Evolutionary conservation across 1,140 invertebrate species (phyloP).

Genomic region (Augochlora pura): DNA sequence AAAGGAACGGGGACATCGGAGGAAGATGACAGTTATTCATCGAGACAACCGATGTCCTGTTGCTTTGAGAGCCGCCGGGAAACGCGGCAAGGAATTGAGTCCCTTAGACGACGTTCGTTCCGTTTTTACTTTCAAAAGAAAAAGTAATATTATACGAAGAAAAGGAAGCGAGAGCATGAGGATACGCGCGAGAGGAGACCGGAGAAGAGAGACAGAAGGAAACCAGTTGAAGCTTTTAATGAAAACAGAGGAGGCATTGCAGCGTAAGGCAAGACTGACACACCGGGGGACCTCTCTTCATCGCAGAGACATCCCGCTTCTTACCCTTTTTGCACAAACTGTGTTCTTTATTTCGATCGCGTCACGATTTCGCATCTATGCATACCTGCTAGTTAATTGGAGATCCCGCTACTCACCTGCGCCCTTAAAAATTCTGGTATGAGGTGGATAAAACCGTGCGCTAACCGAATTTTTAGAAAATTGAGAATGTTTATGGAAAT

Average conservation of each 20-base stretch:
- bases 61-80: slow-evolving; percentile 26
- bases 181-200: not conserved
- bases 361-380: slow-evolving; percentile 30
- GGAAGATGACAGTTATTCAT: slow-evolving; percentile 35
- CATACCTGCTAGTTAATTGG: slow-evolving; percentile 54
- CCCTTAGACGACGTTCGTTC: slow-evolving; percentile 52
- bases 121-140: slow-evolving; percentile 52
- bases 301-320: slow-evolving; percentile 29
- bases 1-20: not conserved
- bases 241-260: slow-evolving; percentile 63
- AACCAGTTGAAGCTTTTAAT: slow-evolving; percentile 53
- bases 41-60: slow-evolving; percentile 27
- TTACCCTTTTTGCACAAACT: slow-evolving; percentile 48
- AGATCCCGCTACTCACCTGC: slow-evolving; percentile 13
- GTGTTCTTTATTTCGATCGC: slow-evolving; percentile 59
- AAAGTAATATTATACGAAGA: slow-evolving; percentile 47
- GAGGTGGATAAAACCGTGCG: slow-evolving; percentile 13
- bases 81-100: slow-evolving; percentile 49
- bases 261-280: slow-evolving; percentile 58
- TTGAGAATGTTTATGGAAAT: too few relatives aligned
- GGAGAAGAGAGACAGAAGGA: slow-evolving; percentile 24
- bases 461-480: too few relatives aligned
- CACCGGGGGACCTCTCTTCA: slow-evolving; percentile 33
- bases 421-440: too few relatives aligned
- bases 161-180: slow-evolving; percentile 12